Conservation (phyloP, 2,888 invertebrate species). For the Hermaeophaga mercurialis region DNA sequence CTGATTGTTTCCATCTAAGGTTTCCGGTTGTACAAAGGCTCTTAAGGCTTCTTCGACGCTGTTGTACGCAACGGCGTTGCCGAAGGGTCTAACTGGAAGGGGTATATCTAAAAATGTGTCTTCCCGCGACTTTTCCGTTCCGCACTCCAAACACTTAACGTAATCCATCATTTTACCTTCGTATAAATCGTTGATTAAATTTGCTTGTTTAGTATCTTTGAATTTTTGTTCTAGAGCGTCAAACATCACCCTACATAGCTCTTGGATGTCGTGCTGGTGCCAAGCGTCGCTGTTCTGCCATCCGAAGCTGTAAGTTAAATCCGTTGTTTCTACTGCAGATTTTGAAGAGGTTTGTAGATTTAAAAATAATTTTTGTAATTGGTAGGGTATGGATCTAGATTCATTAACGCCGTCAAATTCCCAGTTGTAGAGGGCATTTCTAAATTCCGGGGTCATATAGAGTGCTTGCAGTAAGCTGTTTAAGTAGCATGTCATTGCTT, state of each 20-base stretch:
- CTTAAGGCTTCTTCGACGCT: conserved; percentile 81
- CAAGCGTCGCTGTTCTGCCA: conserved; percentile 88
- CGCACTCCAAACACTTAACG: conserved; percentile 85
- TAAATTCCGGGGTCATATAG: conserved; percentile 91
- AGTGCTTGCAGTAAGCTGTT: conserved; percentile 87
- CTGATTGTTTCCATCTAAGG: conserved; percentile 81
- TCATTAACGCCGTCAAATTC: conserved; percentile 75
- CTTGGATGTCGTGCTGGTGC: conserved; percentile 88
- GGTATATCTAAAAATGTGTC: conserved; percentile 88
- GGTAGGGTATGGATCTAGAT: conserved; percentile 79
- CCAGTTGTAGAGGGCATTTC: conserved; percentile 87
- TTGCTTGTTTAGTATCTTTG: conserved; percentile 79
- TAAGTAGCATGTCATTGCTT: conserved; percentile 92
- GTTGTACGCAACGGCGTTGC: conserved; percentile 74
- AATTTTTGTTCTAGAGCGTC: conserved; percentile 86
- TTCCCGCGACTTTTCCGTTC: conserved; percentile 78
- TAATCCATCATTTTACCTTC: conserved; percentile 82
- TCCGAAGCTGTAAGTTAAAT: conserved; percentile 85
- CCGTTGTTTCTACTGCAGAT: conserved; percentile 83
- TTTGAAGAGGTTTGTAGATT: conserved; percentile 82
- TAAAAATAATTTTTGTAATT: conserved; percentile 83
- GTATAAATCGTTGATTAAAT: conserved; percentile 81
- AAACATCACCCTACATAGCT: conserved; percentile 73
- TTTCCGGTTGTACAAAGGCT: conserved; percentile 85
- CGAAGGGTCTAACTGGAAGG: conserved; percentile 82